These are phyloP conservation scores for Menura novaehollandiae DNA, from an alignment of 2,113 vertebrate species.

Conservation along the genomic window DNA sequence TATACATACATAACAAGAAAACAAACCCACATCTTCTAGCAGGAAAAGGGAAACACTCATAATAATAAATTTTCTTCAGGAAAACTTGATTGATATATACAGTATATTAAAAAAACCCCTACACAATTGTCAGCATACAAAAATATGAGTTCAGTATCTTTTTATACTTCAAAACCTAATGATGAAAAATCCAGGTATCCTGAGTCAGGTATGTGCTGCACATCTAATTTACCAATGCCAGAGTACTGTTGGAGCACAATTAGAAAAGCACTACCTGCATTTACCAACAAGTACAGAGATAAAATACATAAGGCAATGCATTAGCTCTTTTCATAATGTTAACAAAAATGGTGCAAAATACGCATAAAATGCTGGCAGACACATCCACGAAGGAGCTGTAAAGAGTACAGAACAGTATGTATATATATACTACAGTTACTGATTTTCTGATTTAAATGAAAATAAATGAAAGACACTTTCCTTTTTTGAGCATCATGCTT, in stretches of 20 bases:
- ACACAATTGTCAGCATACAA: slow-evolving; percentile 25
- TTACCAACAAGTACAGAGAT: not conserved
- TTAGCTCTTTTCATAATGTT: not conserved
- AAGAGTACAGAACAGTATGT: not conserved
- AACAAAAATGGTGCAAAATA: slow-evolving; percentile 25
- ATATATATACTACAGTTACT: not conserved
- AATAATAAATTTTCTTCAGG: not conserved
- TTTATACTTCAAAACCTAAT: slow-evolving; percentile 18
- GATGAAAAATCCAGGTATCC: slow-evolving; percentile 16
- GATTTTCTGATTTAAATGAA: not conserved
- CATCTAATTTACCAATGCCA: not conserved
- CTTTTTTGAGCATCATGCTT: slow-evolving; percentile 31
- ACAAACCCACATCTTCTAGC: not conserved
- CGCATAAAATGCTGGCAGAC: not conserved
- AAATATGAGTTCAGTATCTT: slow-evolving; percentile 39
- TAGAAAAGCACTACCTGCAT: slow-evolving; percentile 22
- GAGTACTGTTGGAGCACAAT: not conserved
- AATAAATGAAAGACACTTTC: not conserved
- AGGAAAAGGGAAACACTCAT: not conserved
- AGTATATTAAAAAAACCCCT: not conserved
- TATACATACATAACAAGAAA: not conserved
- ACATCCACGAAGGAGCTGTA: not conserved
- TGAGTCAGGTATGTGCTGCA: slow-evolving; percentile 10
- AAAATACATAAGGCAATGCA: not conserved
- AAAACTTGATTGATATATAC: slow-evolving; percentile 31